A percentile compares a stretch with the other conserved stretches of the same genome.
Evolutionary conservation across 2,888 invertebrate species (phyloP).

Genomic region (Apoda limacodes): DNA sequence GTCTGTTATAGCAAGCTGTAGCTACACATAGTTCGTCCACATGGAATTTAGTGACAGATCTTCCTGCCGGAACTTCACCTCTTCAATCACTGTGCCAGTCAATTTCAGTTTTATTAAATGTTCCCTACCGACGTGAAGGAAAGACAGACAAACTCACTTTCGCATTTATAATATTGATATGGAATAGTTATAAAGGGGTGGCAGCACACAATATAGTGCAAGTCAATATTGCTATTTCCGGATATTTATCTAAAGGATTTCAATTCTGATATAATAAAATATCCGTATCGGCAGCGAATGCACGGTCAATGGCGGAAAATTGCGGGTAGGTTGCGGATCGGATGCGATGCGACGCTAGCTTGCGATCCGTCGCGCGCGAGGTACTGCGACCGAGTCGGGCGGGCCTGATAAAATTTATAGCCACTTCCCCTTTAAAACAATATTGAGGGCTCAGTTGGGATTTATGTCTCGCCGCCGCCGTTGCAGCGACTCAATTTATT

Average conservation of each 20-base stretch:
- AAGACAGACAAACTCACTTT: no score
- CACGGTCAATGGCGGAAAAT: slow-evolving; percentile 57
- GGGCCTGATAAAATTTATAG: slow-evolving; percentile 69
- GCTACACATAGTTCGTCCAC: no score
- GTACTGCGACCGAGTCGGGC: slow-evolving; percentile 25
- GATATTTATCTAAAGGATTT: slow-evolving; percentile 33
- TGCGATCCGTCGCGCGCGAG: slow-evolving; percentile 19
- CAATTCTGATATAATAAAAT: no score
- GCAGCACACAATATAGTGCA: background rate
- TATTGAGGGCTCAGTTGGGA: slow-evolving; percentile 72
- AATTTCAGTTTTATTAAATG: no score
- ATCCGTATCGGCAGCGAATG: slow-evolving; percentile 48
- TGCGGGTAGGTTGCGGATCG: slow-evolving; percentile 26
- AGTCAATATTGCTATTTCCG: slow-evolving; percentile 9
- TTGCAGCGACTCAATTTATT: slow-evolving; percentile 71
- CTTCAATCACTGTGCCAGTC: no score
- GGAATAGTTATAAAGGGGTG: no score
- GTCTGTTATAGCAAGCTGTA: no score
- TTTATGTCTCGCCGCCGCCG: slow-evolving; percentile 69
- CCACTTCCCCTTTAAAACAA: slow-evolving; percentile 72
- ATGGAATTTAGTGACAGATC: no score
- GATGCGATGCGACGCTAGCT: slow-evolving; percentile 12
- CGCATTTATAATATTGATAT: no score
- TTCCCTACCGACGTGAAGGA: no score
- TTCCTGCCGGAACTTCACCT: no score